A percentile compares a stretch with the other conserved stretches of the same genome.
These are phyloP conservation scores for Saguinus midas DNA, from an alignment of 2,113 vertebrate species.

Conservation along the genomic window DNA sequence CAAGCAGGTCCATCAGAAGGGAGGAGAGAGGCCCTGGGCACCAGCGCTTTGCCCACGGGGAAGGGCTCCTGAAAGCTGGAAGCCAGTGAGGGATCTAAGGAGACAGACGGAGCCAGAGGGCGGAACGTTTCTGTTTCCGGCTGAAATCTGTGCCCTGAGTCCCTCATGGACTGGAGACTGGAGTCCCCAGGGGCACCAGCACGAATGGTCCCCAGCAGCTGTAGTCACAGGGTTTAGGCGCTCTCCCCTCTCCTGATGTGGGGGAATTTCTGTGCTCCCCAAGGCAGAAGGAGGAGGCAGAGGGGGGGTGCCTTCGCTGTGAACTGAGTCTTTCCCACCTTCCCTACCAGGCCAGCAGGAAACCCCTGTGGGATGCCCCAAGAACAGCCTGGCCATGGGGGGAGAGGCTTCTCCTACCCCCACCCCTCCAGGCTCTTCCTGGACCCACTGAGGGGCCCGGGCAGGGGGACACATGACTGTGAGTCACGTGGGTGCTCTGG, in stretches of 20 bases:
- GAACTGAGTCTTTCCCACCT: not conserved
- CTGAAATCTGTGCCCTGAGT: no score
- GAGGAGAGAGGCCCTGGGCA: fast-evolving
- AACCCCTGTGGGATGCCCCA: not conserved
- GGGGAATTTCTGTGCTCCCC: no score
- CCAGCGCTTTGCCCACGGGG: fast-evolving
- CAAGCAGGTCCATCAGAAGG: fast-evolving
- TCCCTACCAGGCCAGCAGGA: not conserved
- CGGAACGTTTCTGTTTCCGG: not conserved
- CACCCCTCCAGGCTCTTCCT: not conserved
- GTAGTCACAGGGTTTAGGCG: not conserved
- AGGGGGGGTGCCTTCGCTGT: fast-evolving
- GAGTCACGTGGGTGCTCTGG: not conserved
- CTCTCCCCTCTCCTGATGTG: no score
- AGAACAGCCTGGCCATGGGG: no score
- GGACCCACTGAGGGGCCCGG: not conserved
- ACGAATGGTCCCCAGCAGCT: no score
- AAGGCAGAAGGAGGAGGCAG: not conserved
- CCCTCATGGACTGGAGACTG: not conserved
- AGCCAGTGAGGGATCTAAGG: no score
- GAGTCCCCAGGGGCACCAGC: not conserved
- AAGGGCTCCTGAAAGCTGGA: no score
- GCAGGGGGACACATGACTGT: fast-evolving
- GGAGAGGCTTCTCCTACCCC: fast-evolving
- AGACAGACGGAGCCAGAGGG: fast-evolving